Evolutionary conservation across 2,113 vertebrate genomes (phyloP), one percentile per base, ranked within the genome.

Genomic region (Chiloscyllium plagiosum): DNA sequence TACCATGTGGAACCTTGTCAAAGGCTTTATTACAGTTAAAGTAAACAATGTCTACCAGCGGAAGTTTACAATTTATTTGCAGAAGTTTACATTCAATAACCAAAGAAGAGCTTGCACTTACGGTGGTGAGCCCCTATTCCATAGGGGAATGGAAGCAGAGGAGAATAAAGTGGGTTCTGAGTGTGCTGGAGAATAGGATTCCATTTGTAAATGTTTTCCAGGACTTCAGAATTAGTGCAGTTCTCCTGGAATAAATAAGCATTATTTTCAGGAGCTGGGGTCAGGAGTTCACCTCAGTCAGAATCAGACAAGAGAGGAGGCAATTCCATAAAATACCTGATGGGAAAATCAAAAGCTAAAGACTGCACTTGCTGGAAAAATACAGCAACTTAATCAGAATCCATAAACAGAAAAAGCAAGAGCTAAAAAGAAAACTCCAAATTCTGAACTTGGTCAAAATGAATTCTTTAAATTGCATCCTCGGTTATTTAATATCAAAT

Each of bases 111-210:
- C 37, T 76, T 83, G 78, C 4, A 96, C 98, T 99, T 97, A 99
- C 99, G 98, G 7, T 98, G 98, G 97, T 98, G 97, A 83, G 98
- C 98, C 96, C 98, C 96, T 97, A 97, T 98, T 96, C 98, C 98
- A 0, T 99, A 99, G 78, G 99, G 98, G 96, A 99, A 98, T 42
- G 99, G 99, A 96, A 99, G 97, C 96, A 99, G 98, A 0, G 99
- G 98, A 20, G 99, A 98, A 0, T 99, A 99, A 96, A 99, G 97
- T 65, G 98, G 98, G 29, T 98, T 98, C 96, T 98, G 98, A 89
- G 99, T 99, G 97, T 99, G 98, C 96, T 98, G 98, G 96, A 99
- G 97, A 97, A 99, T 99, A 1, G 99, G 98, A 96, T 99, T 99
- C 97, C 98, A 97, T 87, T 97, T 98, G 97, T 99, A 99, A 97